Conservation (phyloP, 2,797 vertebrate species). For the Chaunax sp. region DNA sequence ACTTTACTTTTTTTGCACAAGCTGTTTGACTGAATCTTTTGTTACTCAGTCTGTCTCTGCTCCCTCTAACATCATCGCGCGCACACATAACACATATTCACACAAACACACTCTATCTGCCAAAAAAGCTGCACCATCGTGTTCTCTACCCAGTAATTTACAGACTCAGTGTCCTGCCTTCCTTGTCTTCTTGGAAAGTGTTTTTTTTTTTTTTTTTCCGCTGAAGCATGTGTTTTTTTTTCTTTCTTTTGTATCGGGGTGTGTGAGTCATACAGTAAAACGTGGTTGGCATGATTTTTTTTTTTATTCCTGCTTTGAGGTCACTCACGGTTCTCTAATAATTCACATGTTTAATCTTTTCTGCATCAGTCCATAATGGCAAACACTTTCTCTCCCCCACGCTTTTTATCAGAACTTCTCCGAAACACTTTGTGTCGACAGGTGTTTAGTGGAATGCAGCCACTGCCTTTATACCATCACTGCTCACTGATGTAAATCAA, state of each 20-base stretch:
- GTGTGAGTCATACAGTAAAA: conserved; percentile 36
- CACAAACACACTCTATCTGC: background rate
- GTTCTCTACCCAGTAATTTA: conserved; percentile 15
- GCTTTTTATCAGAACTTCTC: conserved; percentile 7
- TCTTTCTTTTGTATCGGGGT: background rate
- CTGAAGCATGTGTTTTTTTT: background rate
- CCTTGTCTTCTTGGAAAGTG: background rate
- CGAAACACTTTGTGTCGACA: conserved; percentile 14
- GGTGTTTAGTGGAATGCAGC: conserved; percentile 45
- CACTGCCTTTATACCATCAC: background rate
- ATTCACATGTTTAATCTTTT: conserved; percentile 27
- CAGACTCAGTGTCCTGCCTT: conserved; percentile 5
- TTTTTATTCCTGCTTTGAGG: conserved; percentile 28
- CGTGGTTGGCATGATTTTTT: conserved; percentile 7
- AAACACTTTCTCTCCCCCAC: conserved; percentile 3
- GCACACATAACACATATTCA: too few relatives aligned
- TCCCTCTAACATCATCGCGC: background rate
- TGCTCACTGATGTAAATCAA: conserved; percentile 46
- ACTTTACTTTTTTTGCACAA: background rate
- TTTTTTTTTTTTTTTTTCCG: background rate
- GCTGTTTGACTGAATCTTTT: background rate
- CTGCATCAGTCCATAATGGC: conserved; percentile 6
- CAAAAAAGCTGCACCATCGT: conserved; percentile 17
- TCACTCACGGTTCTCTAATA: conserved; percentile 13
- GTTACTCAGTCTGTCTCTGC: background rate